These are phyloP conservation scores for Fissipunctia ypsillon DNA, from an alignment of 2,888 invertebrate species.

Conservation along the genomic window DNA sequence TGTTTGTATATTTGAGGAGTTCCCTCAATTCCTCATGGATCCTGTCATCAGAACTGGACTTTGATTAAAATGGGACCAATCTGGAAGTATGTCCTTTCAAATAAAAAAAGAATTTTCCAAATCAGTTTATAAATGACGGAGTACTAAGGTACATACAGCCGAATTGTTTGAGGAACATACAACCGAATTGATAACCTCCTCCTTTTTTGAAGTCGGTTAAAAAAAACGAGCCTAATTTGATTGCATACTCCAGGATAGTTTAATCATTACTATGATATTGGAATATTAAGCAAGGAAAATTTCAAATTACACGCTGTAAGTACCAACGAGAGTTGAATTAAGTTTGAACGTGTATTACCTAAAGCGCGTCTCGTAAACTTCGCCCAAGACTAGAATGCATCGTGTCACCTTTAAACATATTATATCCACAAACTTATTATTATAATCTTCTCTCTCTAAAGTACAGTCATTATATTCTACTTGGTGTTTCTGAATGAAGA, in stretches of 20 bases:
- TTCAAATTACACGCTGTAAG: slow-evolving; percentile 29
- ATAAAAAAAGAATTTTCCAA: too few species aligned
- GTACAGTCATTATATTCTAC: background rate
- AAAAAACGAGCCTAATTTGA: background rate
- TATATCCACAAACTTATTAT: background rate
- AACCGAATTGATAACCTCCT: too few species aligned
- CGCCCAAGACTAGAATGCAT: background rate
- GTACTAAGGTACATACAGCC: too few species aligned
- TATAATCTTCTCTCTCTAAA: background rate
- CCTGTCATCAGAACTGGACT: too few species aligned
- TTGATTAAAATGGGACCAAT: too few species aligned
- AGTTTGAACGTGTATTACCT: slow-evolving; percentile 7
- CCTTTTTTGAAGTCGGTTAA: too few species aligned
- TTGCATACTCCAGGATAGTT: background rate
- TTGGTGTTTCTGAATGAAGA: background rate
- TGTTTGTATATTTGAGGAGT: too few species aligned
- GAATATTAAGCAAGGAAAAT: slow-evolving; percentile 23
- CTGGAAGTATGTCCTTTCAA: too few species aligned
- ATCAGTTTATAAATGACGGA: too few species aligned
- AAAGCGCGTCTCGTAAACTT: background rate
- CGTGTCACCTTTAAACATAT: background rate
- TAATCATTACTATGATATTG: background rate
- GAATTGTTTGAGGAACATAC: too few species aligned
- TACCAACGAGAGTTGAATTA: slow-evolving; percentile 12
- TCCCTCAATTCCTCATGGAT: too few species aligned